Percentiles rank a stretch among this genome's conserved stretches.
Evolutionary conservation across 2,888 invertebrate species (phyloP).

Genomic region (Melanophora roralis): DNA sequence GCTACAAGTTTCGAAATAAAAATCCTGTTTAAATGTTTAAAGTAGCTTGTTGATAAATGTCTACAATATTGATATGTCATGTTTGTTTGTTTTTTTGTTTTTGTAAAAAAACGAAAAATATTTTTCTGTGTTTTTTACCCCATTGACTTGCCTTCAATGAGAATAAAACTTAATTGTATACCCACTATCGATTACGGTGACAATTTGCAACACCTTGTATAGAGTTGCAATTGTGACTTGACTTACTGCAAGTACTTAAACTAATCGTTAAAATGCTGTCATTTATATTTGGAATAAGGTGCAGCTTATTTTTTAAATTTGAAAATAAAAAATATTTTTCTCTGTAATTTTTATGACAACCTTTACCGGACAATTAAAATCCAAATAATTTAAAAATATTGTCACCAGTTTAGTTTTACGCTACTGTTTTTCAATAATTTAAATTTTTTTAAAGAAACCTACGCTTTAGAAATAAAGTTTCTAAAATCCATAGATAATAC

Average conservation of each 20-base stretch:
- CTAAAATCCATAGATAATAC: neutral
- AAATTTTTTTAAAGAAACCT: constrained; percentile 14
- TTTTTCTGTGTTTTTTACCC: constrained; percentile 14
- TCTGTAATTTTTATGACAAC: constrained; percentile 47
- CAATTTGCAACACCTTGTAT: constrained; percentile 58
- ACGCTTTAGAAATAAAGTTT: constrained; percentile 1
- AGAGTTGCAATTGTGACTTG: constrained; percentile 2
- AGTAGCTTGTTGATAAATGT: constrained; percentile 59
- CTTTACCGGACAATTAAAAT: constrained; percentile 55
- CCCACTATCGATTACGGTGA: constrained; percentile 53
- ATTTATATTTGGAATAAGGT: constrained; percentile 39
- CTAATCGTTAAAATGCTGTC: neutral
- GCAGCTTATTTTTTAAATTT: constrained; percentile 41
- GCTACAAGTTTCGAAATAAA: neutral
- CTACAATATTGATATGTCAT: constrained; percentile 54
- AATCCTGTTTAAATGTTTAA: constrained; percentile 51
- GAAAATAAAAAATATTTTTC: constrained; percentile 38
- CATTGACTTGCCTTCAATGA: neutral
- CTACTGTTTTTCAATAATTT: constrained; percentile 29
- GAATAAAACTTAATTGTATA: constrained; percentile 49
- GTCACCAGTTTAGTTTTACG: constrained; percentile 16
- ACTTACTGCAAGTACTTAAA: neutral
- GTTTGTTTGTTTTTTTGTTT: constrained; percentile 5
- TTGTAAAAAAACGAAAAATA: neutral
- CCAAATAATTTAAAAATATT: constrained; percentile 36